Conservation (phyloP, 2,113 vertebrate species). For the Cairina moschata region DNA sequence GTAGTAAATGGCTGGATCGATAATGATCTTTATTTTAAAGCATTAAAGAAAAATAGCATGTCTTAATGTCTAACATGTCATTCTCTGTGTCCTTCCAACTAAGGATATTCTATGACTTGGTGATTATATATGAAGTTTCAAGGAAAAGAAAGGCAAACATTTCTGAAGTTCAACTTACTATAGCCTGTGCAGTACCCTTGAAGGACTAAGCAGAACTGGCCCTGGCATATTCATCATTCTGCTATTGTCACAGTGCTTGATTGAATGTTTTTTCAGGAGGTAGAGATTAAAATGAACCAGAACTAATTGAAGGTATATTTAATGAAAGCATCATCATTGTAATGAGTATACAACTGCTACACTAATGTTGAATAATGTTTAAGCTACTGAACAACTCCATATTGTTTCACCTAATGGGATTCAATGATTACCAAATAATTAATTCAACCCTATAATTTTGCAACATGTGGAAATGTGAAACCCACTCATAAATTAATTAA, state of each 20-base stretch:
- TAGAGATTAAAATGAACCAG: conserved; percentile 62
- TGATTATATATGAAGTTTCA: background rate
- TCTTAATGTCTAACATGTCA: background rate
- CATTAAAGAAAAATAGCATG: background rate
- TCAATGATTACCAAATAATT: conserved; percentile 60
- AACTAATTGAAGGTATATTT: conserved; percentile 59
- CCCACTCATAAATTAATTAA: conserved; percentile 60
- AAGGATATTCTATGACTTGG: background rate
- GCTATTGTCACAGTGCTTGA: conserved; percentile 6
- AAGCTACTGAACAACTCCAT: conserved; percentile 48
- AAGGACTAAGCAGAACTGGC: background rate
- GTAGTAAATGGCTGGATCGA: background rate
- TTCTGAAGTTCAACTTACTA: conserved; percentile 29
- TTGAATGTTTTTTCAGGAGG: conserved; percentile 44
- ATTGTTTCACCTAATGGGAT: conserved; percentile 56
- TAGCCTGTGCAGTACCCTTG: background rate
- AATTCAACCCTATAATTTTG: conserved; percentile 51
- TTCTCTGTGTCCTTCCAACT: background rate
- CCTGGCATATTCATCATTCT: conserved; percentile 36
- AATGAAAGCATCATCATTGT: conserved; percentile 46
- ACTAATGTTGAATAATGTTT: conserved; percentile 32
- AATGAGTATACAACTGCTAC: conserved; percentile 45
- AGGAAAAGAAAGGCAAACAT: background rate
- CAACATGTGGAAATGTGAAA: conserved; percentile 42
- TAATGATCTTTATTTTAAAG: background rate